Conservation (phyloP, 2,797 vertebrate genomes). For the Heteromormyrus szaboi region DNA sequence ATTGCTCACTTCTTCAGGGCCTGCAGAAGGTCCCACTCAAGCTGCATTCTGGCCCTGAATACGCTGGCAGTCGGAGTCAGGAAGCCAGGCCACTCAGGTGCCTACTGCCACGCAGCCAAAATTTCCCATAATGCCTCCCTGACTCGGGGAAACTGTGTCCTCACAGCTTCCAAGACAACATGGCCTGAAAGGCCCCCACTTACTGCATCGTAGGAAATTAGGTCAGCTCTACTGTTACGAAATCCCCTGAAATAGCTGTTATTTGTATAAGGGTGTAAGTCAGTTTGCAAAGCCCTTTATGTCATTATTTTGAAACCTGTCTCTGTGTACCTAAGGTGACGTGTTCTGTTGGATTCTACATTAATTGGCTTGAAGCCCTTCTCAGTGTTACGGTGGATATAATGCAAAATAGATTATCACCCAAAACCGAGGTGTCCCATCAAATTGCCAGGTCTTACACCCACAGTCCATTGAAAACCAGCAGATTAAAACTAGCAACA, state of each 20-base stretch:
- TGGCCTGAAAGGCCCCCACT: slow-evolving; percentile 25
- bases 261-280: neutral
- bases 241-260: slow-evolving; percentile 10
- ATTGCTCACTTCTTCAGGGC: neutral
- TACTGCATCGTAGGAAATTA: slow-evolving; percentile 34
- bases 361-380: neutral
- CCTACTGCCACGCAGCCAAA: neutral
- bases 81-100: neutral
- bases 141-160: slow-evolving; percentile 32
- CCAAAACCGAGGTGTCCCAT: neutral
- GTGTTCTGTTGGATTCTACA: neutral
- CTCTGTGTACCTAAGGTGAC: neutral
- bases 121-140: slow-evolving; percentile 14
- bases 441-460: neutral
- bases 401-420: neutral
- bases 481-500: neutral
- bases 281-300: neutral
- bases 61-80: neutral
- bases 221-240: slow-evolving; percentile 22
- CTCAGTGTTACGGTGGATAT: neutral
- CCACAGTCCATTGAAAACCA: neutral
- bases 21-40: neutral
- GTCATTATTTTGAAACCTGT: neutral
- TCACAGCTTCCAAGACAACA: slow-evolving; percentile 16
- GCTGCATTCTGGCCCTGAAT: neutral